A percentile compares a stretch with the other conserved stretches of the same genome.
These are phyloP conservation scores for Montipora foliosa DNA, from an alignment of 64 coral and sea anemone genomes.

Conservation along the genomic window DNA sequence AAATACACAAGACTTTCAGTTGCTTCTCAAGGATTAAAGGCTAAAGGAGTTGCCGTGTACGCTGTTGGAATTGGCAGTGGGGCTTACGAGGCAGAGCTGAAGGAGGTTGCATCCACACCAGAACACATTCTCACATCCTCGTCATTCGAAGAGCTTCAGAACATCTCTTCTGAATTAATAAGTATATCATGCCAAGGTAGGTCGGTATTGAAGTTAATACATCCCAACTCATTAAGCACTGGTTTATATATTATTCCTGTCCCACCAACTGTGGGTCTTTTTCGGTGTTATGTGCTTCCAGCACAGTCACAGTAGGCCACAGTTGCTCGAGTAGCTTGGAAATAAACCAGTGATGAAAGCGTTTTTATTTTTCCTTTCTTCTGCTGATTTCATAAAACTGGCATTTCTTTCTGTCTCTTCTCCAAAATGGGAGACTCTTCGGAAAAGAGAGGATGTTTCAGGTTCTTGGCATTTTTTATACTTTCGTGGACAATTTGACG, in stretches of 20 bases:
- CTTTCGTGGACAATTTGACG: too few relatives aligned
- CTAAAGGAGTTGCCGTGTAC: slow-evolving; percentile 50
- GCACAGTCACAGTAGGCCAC: too few relatives aligned
- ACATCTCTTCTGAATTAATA: background rate
- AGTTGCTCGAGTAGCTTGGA: too few relatives aligned
- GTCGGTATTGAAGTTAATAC: background rate
- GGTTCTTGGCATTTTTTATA: too few relatives aligned
- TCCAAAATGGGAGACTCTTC: background rate
- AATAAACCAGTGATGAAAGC: too few relatives aligned
- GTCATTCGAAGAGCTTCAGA: slow-evolving; percentile 37
- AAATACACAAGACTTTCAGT: background rate
- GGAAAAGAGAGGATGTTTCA: too few relatives aligned
- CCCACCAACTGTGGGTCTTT: too few relatives aligned
- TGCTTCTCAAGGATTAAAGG: slow-evolving; percentile 33
- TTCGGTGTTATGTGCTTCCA: too few relatives aligned
- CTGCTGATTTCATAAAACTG: too few relatives aligned
- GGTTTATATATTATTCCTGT: too few relatives aligned
- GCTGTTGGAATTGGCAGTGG: slow-evolving; percentile 35
- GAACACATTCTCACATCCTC: slow-evolving; percentile 5
- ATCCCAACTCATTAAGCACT: too few relatives aligned
- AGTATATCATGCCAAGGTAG: slow-evolving; percentile 11
- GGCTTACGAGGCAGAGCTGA: background rate
- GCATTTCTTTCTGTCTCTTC: background rate
- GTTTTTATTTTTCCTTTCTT: too few relatives aligned
- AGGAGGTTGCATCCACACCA: background rate